Evolutionary conservation across 1,140 invertebrate genomes (phyloP), one percentile per base, ranked within the genome.

Genomic region (Cydia fagiglandana): DNA sequence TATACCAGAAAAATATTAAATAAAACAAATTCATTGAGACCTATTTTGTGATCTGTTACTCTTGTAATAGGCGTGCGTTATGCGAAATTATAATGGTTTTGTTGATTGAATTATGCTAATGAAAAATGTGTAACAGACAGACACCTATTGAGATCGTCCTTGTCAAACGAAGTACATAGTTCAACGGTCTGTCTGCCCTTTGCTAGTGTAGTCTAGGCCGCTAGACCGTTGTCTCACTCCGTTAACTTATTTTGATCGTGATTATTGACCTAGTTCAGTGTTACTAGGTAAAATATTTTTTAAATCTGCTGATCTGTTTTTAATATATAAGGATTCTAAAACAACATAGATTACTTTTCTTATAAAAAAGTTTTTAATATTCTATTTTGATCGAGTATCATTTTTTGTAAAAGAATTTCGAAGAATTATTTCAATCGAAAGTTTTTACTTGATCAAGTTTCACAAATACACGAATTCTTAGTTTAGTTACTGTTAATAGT

Each of bases 161-260:
- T 70, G 66, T 45, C 66, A 70, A n/a, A 20, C 15, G 66, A 70
- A 70, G 66, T 38, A 70, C 66, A 56, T 61, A 79, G 82, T 82
- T 82, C 80, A 80, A 66, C 77, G 79, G 70, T 68, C 82, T 45
- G 82, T 83, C 79, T 82, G 82, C 77, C 81, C 81, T 81, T 77
- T 74, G 50, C 53, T 7, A 34, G 64, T 34, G 13, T 68, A 41
- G 24, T 24, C 24, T 24, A 24, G 24, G 24, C 24, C 24, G 24
- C 24, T 24, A 24, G 66, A 38, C 66, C 66, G 34, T 70, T 41
- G 66, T 24, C 66, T 70, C 15, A 17, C 15, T 70, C 34, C 41
- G 9, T 34, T 34, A 45, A 45, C 66, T 45, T 70, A 17, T 61
- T 61, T 53, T 61, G 17, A 24, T 10, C 20, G 20, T 20, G 56